Conservation (phyloP, 2,888 invertebrate genomes). For the Pollenia angustigena region DNA sequence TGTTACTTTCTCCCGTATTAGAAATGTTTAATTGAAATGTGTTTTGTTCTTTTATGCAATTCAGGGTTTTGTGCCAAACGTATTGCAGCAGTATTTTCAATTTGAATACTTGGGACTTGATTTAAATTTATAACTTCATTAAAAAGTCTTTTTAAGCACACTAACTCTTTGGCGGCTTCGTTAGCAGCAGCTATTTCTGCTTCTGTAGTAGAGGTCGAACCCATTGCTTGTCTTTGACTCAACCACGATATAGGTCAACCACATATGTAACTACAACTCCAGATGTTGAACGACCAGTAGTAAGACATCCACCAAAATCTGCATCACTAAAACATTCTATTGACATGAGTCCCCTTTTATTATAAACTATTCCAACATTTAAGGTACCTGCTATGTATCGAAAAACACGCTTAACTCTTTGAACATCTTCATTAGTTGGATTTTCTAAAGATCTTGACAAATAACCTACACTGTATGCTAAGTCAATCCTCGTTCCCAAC, state of each 20-base stretch:
- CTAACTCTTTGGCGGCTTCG: not conserved
- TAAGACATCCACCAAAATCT: no score
- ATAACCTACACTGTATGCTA: no score
- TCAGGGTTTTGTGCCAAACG: not conserved
- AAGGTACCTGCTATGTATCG: not conserved
- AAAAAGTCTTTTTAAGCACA: not conserved
- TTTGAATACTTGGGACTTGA: not conserved
- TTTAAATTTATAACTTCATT: not conserved
- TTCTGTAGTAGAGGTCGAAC: constrained; percentile 7
- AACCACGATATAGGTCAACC: not conserved
- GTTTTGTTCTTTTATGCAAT: no score
- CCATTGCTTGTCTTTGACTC: not conserved
- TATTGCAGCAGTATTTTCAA: constrained; percentile 1
- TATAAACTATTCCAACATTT: not conserved
- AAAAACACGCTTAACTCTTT: not conserved
- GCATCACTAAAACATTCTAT: constrained; percentile 3
- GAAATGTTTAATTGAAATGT: no score
- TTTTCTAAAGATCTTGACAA: not conserved
- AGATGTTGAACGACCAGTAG: constrained; percentile 1
- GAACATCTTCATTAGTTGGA: not conserved
- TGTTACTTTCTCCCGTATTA: no score
- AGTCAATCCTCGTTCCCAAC: no score
- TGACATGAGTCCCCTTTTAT: not conserved
- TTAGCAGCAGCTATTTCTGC: not conserved
- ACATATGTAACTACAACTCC: not conserved